A percentile compares a stretch with the other conserved stretches of the same genome.
These are phyloP conservation scores for Pithys albifrons DNA, from an alignment of 2,113 vertebrate species.

Conservation along the genomic window DNA sequence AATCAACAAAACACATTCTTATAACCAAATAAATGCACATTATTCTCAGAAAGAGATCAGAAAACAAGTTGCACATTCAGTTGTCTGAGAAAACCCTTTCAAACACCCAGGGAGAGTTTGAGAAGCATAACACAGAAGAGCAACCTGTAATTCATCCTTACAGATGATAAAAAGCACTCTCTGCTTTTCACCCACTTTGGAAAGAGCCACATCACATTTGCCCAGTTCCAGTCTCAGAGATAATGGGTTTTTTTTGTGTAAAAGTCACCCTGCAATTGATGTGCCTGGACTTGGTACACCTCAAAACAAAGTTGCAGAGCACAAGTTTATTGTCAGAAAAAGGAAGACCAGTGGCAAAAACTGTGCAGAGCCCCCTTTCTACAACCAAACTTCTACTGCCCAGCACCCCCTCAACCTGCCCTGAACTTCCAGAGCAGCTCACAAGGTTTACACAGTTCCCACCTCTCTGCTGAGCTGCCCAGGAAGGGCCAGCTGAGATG, in stretches of 20 bases:
- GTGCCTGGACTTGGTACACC: background rate
- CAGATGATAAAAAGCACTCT: background rate
- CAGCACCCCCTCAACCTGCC: background rate
- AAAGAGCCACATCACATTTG: background rate
- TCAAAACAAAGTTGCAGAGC: background rate
- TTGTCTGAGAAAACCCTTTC: background rate
- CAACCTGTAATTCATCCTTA: background rate
- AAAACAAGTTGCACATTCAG: background rate
- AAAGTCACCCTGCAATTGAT: background rate
- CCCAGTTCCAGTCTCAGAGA: background rate
- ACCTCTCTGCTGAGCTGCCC: background rate
- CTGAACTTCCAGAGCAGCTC: background rate
- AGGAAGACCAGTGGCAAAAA: background rate
- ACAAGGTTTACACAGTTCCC: background rate
- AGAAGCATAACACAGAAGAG: background rate
- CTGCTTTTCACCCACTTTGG: background rate
- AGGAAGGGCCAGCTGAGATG: background rate
- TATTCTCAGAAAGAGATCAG: background rate
- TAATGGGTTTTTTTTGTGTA: background rate
- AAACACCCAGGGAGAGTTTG: background rate
- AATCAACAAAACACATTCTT: background rate
- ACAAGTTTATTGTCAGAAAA: background rate
- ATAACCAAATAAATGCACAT: background rate
- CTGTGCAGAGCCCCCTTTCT: background rate
- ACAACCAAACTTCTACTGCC: background rate